Evolutionary conservation across 2,888 invertebrate species (phyloP).

Genomic region (Archaeoteleia sp.): DNA sequence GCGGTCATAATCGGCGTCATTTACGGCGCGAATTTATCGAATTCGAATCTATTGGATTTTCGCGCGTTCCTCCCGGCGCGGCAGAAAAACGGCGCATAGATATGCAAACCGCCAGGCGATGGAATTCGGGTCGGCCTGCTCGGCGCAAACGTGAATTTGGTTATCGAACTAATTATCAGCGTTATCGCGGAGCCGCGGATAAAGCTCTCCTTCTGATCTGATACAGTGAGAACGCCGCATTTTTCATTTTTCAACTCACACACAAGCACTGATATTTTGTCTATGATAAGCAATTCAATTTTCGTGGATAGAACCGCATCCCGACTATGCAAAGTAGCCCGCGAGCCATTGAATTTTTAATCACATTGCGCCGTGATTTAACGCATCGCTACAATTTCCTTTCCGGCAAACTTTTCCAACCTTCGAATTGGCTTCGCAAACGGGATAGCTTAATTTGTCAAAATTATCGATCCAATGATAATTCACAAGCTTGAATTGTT

Average conservation of each 20-base stretch:
- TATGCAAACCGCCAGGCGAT: conserved; percentile 38
- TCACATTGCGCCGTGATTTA: no score
- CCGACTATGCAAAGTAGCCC: conserved; percentile 22
- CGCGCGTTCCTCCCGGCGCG: conserved; percentile 22
- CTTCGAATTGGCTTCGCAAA: no score
- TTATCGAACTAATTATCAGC: conserved; percentile 51
- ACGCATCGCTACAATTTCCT: no score
- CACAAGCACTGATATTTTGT: conserved; percentile 27
- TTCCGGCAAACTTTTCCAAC: no score
- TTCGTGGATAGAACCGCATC: conserved; percentile 8
- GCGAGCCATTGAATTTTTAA: not conserved
- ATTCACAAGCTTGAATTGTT: no score
- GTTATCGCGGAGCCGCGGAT: conserved; percentile 42
- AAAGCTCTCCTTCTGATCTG: conserved; percentile 40
- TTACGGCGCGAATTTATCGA: conserved; percentile 56
- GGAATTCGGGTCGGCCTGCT: conserved; percentile 40
- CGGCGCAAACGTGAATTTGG: conserved; percentile 46
- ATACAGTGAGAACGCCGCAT: conserved; percentile 28
- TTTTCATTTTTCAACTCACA: conserved; percentile 52
- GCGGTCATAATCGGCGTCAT: conserved; percentile 53
- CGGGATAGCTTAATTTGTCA: no score
- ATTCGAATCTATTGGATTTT: conserved; percentile 52
- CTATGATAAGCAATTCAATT: conserved; percentile 31
- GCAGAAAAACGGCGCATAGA: conserved; percentile 28
- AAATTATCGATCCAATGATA: no score